Evolutionary conservation across 2,888 invertebrate genomes (phyloP).

Genomic region (Hecatera dysodea): DNA sequence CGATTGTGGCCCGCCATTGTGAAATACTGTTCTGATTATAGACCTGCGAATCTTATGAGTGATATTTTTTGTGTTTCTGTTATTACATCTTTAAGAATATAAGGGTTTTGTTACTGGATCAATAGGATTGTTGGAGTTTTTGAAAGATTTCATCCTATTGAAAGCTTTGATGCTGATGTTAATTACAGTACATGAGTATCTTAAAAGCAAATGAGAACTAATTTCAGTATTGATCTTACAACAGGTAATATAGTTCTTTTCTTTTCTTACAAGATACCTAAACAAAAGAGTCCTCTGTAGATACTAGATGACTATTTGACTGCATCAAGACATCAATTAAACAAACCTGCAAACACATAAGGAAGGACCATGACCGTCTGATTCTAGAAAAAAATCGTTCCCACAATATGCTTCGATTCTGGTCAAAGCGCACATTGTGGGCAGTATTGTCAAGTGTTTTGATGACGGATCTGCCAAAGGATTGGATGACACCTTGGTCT

Average conservation of each 20-base stretch:
- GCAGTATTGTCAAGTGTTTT: conserved; percentile 76
- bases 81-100: conserved; percentile 23
- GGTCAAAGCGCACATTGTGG: conserved; percentile 88
- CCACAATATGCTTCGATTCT: conserved; percentile 85
- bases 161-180: conserved; percentile 14
- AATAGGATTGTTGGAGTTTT: conserved; percentile 23
- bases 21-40: conserved; percentile 63
- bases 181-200: conserved; percentile 10
- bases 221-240: neutral
- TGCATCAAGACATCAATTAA: conserved; percentile 30
- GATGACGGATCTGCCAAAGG: conserved; percentile 82
- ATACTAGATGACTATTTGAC: neutral
- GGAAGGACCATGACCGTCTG: conserved; percentile 69
- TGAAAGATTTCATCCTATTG: neutral
- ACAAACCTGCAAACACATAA: conserved; percentile 42
- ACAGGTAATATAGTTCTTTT: neutral
- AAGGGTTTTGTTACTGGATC: conserved; percentile 31
- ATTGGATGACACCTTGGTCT: conserved; percentile 83
- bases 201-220: conserved; percentile 1
- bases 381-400: conserved; percentile 73
- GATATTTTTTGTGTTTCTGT: conserved; percentile 47
- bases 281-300: neutral
- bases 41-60: conserved; percentile 48
- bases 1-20: conserved; percentile 57
- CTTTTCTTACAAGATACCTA: neutral